Evolutionary conservation across 2,113 vertebrate genomes (phyloP).

Genomic region (Urocolius indicus): DNA sequence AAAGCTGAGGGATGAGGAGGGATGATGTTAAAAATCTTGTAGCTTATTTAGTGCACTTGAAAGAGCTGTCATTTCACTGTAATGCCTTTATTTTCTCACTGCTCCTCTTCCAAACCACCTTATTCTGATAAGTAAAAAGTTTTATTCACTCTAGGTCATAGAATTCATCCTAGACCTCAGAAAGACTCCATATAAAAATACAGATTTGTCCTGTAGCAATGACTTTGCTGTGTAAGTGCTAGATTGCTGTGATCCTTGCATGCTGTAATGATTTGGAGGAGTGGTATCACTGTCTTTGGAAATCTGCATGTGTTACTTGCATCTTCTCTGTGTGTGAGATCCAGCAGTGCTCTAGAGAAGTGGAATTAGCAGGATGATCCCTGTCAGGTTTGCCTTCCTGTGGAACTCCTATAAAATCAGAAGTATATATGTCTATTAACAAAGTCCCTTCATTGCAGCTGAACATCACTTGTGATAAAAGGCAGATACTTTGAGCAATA

Average conservation of each 20-base stretch:
- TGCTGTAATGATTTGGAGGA: neutral
- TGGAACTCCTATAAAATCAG: neutral
- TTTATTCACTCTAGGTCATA: slow-evolving; percentile 10
- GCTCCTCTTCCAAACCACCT: neutral
- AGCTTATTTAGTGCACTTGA: neutral
- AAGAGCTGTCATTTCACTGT: neutral
- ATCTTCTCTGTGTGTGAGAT: neutral
- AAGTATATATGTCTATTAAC: neutral
- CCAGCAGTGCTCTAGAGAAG: neutral
- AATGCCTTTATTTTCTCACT: neutral
- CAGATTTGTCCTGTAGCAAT: neutral
- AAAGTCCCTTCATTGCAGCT: neutral
- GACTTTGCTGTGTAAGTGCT: slow-evolving; percentile 22
- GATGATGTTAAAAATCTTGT: neutral
- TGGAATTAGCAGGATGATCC: neutral
- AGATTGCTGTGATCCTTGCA: slow-evolving; percentile 23
- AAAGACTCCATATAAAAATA: slow-evolving; percentile 21
- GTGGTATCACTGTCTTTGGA: slow-evolving; percentile 1
- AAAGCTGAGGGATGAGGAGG: neutral
- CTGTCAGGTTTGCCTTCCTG: neutral
- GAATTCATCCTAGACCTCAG: slow-evolving; percentile 48
- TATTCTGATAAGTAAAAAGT: slow-evolving; percentile 21
- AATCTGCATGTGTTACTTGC: neutral
- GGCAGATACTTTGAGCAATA: neutral
- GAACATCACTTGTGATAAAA: neutral